A percentile compares a stretch with the other conserved stretches of the same genome.
These are phyloP conservation scores for Pectinophora gossypiella DNA, from an alignment of 1,140 invertebrate species.

Conservation along the genomic window DNA sequence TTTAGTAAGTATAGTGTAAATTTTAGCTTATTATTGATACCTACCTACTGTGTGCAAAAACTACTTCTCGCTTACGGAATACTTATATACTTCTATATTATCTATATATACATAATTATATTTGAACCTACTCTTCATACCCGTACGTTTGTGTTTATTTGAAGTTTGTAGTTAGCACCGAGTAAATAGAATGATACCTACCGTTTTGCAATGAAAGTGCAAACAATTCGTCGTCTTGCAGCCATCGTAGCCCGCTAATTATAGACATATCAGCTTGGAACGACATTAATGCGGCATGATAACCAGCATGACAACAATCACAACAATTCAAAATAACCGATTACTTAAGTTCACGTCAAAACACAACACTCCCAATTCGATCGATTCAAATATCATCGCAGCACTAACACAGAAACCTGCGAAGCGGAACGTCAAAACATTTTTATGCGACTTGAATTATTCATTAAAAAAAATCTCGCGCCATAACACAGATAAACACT, in stretches of 20 bases:
- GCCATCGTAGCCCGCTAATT: constrained; percentile 69
- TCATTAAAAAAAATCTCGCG: constrained; percentile 33
- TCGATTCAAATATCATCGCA: constrained; percentile 35
- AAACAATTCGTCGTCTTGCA: constrained; percentile 67
- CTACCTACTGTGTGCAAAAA: too few species aligned
- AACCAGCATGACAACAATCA: constrained; percentile 54
- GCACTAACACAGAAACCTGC: constrained; percentile 44
- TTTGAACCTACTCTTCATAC: too few species aligned
- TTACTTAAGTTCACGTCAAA: constrained; percentile 25
- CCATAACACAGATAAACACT: constrained; percentile 25
- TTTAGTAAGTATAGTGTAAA: too few species aligned
- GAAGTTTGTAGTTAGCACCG: too few species aligned
- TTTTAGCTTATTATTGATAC: too few species aligned
- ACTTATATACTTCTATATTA: too few species aligned
- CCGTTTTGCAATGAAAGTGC: constrained; percentile 68
- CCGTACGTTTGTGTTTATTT: too few species aligned
- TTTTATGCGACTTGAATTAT: constrained; percentile 31
- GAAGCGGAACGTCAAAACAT: constrained; percentile 40
- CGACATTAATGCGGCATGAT: constrained; percentile 67
- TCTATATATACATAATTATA: too few species aligned
- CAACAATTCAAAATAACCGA: constrained; percentile 32
- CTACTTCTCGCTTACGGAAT: too few species aligned
- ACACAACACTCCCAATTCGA: constrained; percentile 33
- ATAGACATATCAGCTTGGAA: constrained; percentile 70
- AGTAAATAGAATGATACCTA: too few species aligned